Base-by-base conservation (phyloP, 2,113 vertebrate genomes). In the Physeter macrocephalus region DNA sequence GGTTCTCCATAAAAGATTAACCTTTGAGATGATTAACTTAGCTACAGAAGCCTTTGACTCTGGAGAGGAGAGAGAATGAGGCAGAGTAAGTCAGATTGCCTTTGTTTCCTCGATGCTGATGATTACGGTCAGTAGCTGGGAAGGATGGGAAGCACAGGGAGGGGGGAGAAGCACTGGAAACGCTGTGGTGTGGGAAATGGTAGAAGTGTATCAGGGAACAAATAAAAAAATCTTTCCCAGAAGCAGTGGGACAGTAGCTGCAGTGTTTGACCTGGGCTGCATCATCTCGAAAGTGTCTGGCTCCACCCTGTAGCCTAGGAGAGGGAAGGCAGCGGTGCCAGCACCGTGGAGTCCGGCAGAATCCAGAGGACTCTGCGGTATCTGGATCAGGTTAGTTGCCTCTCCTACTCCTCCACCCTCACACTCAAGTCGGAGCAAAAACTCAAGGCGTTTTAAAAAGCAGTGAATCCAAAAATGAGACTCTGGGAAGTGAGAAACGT, bases 291-390 rank as follows among this genome's bases (percentile, higher is more conserved):
- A 41, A 21, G 18, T 21, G 54, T 46, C 25, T 13, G 9, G 12
- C 29, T 8, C 61, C 2, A 3, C 49, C 3, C 2, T 6, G 9
- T 6, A 54, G n/a, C 49, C 20, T 2, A 0, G 9, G 31, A 31
- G 46, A 72, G 64, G 21, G 61, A 17, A 36, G 0, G 2, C 6
- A 18, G 12, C 69, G 0, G 8, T 39, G 17, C 49, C 6, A 1
- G 8, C 21, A 5, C 34, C 5, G 1, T 1, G 9, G 6, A 1
- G 15, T 4, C 41, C 0, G 41, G 49, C 11, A 17, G 52, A 49
- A n/a, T 6, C 34, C 74, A 31, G 57, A 61, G 39, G 54, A 8
- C 27, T 59, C 29, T 31, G 31, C 1, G 0, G 39, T 8, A 14
- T 27, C 36, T 74, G 36, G 5, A 2, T 66, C 66, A 11, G 46